Evolutionary conservation across 2,113 vertebrate genomes (phyloP).

Genomic region (Passer domesticus): DNA sequence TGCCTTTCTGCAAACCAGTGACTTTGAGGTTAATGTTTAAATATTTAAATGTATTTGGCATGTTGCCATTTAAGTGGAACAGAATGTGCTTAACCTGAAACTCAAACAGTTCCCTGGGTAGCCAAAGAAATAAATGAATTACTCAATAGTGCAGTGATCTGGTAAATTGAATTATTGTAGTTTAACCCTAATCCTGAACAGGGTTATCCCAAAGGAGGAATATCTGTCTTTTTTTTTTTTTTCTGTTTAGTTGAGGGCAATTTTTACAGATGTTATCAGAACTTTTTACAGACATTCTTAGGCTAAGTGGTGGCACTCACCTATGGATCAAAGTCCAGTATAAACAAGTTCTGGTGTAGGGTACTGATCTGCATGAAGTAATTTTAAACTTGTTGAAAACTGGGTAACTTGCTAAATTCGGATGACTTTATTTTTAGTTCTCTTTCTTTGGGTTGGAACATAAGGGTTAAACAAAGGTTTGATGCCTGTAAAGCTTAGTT

Average conservation of each 20-base stretch:
- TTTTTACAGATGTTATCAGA: not conserved
- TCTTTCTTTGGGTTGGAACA: not conserved
- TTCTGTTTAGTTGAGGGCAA: not conserved
- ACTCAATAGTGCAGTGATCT: not conserved
- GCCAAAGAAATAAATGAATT: conserved; percentile 23
- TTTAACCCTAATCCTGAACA: not conserved
- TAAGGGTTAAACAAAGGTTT: not conserved
- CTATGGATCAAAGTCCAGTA: not conserved
- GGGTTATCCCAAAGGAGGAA: not conserved
- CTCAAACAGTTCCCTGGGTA: conserved; percentile 9
- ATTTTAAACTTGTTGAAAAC: not conserved
- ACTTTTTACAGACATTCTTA: not conserved
- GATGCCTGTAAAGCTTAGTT: not conserved
- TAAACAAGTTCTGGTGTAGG: not conserved
- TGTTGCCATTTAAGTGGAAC: conserved; percentile 30
- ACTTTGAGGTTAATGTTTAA: conserved; percentile 64
- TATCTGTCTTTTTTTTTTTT: not conserved
- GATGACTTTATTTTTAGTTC: not conserved
- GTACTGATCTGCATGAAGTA: not conserved
- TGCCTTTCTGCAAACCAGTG: conserved; percentile 10
- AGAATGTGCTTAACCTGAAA: conserved; percentile 43
- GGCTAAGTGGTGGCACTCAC: not conserved
- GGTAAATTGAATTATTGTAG: not conserved
- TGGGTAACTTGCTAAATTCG: not conserved
- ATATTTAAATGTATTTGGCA: conserved; percentile 48